phyloP scores from a whole-genome alignment of 2,113 vertebrate genomes.

The Vidua chalybeata region DNA sequence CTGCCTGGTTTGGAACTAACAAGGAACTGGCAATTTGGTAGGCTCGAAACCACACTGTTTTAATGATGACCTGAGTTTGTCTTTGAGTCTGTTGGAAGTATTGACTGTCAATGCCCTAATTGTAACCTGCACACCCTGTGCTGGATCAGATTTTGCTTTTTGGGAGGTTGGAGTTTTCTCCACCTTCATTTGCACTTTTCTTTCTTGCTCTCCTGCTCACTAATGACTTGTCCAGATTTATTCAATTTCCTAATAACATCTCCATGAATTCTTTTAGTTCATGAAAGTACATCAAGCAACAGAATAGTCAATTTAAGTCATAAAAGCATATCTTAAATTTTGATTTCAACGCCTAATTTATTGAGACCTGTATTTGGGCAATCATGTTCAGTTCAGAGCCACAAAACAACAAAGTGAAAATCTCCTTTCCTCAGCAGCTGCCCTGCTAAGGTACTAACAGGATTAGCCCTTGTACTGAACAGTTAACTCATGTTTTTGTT shows the following conservation, averaged over 20 bases:
- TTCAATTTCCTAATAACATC: background rate
- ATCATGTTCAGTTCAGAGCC: background rate
- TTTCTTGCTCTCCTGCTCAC: background rate
- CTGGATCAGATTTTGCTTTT: slow-evolving; percentile 45
- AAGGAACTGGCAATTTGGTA: background rate
- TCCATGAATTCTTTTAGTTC: background rate
- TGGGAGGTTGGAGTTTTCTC: background rate
- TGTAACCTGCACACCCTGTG: background rate
- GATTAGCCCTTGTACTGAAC: background rate
- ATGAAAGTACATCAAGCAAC: background rate
- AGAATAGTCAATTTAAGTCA: background rate
- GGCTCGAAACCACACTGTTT: background rate
- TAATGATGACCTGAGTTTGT: background rate
- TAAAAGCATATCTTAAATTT: background rate
- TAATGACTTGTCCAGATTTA: background rate
- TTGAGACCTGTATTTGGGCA: background rate
- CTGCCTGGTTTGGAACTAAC: background rate
- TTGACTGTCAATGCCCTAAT: background rate
- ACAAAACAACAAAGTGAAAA: background rate
- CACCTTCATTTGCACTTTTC: background rate
- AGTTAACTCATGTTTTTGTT: background rate
- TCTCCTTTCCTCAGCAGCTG: background rate
- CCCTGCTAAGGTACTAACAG: background rate
- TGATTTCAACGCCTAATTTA: background rate
- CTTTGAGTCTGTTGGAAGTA: background rate